Conservation (phyloP, 1,140 invertebrate genomes). For the Frieseomelitta varia region DNA sequence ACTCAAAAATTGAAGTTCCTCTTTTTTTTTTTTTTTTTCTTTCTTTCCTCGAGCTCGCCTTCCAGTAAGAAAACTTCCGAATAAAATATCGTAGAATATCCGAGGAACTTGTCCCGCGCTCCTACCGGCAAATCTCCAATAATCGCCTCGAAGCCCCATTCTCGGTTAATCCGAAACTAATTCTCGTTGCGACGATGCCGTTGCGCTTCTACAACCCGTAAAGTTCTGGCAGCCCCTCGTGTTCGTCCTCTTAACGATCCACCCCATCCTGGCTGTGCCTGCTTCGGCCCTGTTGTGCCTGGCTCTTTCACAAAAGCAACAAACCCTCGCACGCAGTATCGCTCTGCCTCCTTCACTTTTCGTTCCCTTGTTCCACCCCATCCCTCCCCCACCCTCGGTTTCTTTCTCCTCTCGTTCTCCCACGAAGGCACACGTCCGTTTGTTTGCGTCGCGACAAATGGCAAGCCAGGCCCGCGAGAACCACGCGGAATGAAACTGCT, state of each 20-base stretch:
- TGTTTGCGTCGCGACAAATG: background rate
- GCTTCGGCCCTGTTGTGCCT: no score
- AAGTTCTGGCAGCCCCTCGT: slow-evolving; percentile 31
- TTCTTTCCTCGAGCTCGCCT: no score
- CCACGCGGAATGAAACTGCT: background rate
- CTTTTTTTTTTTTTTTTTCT: no score
- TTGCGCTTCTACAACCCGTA: slow-evolving; percentile 58
- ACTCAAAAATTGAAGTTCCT: no score
- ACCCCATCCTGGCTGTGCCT: background rate
- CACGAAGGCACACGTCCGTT: no score
- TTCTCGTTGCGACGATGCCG: slow-evolving; percentile 73
- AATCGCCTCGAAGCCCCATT: slow-evolving; percentile 77
- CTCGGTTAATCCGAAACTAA: slow-evolving; percentile 76
- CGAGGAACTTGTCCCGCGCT: slow-evolving; percentile 74
- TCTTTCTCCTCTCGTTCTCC: background rate
- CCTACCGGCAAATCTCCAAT: slow-evolving; percentile 76
- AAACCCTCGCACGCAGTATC: background rate
- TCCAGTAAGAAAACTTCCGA: no score
- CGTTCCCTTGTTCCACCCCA: background rate
- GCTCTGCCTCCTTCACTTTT: background rate
- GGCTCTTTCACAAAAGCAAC: background rate
- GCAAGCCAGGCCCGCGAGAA: background rate
- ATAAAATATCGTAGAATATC: background rate
- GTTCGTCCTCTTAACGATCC: slow-evolving; percentile 4
- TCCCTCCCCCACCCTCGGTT: no score